These are phyloP conservation scores for Thecocarcelia acutangulata DNA, from an alignment of 2,888 invertebrate genomes.

Conservation along the genomic window DNA sequence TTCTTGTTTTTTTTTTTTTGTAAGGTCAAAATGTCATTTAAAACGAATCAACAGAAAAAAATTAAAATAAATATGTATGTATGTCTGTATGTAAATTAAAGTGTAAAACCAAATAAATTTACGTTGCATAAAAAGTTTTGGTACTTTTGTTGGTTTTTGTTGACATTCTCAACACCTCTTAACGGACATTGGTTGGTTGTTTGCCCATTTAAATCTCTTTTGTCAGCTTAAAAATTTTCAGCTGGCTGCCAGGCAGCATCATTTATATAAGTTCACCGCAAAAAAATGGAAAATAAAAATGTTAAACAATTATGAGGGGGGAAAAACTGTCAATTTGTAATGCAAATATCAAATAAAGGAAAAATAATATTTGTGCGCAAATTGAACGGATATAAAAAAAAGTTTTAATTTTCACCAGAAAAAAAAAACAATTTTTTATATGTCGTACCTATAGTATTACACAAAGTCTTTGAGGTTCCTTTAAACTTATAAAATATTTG, in stretches of 20 bases:
- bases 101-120: slow-evolving; percentile 27
- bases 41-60: background rate
- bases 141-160: background rate
- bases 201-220: slow-evolving; percentile 14
- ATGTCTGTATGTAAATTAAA: background rate
- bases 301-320: background rate
- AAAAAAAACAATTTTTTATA: too few species aligned
- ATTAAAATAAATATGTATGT: too few species aligned
- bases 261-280: slow-evolving; percentile 2
- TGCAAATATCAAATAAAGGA: too few species aligned
- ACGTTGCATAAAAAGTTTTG: background rate
- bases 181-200: background rate
- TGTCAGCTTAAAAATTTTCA: slow-evolving; percentile 35
- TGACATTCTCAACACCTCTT: background rate
- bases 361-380: too few species aligned
- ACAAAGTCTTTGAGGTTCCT: too few species aligned
- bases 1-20: too few species aligned
- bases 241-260: background rate
- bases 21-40: background rate
- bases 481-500: too few species aligned
- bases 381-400: too few species aligned
- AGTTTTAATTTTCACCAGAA: too few species aligned
- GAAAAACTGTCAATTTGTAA: slow-evolving; percentile 7
- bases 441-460: too few species aligned
- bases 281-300: background rate